Evolutionary conservation across 2,797 vertebrate genomes (phyloP).

Genomic region (Myotis vivesi): DNA sequence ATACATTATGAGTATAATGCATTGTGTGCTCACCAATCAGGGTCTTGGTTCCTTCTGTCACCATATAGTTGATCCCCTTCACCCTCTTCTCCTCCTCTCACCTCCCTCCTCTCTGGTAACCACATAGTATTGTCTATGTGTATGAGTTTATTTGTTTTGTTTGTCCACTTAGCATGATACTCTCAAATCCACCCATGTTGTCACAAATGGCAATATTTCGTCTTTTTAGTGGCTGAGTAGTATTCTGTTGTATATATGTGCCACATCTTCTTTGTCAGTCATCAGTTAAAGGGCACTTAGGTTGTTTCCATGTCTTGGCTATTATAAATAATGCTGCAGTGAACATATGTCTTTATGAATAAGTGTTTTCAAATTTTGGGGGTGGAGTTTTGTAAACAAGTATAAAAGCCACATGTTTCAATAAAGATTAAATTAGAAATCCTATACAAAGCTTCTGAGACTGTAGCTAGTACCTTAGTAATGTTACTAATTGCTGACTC

Average conservation of each 20-base stretch:
- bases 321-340: background rate
- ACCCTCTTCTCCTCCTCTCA: background rate
- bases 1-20: background rate
- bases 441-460: background rate
- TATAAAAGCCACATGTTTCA: background rate
- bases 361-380: background rate
- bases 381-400: background rate
- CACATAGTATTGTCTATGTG: background rate
- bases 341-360: background rate
- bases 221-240: background rate
- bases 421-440: conserved; percentile 55
- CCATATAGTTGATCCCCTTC: background rate
- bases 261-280: background rate
- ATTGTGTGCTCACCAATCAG: background rate
- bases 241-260: background rate
- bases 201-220: background rate
- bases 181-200: background rate
- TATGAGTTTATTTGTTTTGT: background rate
- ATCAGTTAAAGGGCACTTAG: background rate
- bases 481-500: background rate
- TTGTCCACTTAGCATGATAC: background rate
- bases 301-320: background rate
- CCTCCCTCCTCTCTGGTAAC: background rate
- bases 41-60: background rate
- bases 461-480: background rate